Base-by-base conservation (phyloP, 2,888 invertebrate species). In the Unio pictorum region DNA sequence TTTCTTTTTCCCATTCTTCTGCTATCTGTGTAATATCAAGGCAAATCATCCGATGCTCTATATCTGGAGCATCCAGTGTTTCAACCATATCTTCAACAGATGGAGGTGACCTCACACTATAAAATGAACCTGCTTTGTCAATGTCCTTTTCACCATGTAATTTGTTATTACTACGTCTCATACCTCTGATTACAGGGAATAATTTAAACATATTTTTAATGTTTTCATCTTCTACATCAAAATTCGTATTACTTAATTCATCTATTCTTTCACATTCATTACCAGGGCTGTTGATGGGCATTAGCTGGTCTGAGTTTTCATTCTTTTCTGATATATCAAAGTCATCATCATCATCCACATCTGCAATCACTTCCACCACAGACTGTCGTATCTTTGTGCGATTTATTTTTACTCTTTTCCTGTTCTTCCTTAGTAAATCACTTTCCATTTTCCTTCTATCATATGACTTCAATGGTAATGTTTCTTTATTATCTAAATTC, bases 1-100 rank as follows among this genome's bases (percentile, higher is more conserved):
- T 82, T 65, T 85, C 85, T 28, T 64, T 71, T 65, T 83, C 79
- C 85, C 86, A 85, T 59, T 82, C 75, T 59, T 83, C 79, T 11
- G 83, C 71, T 26, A 84, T 66, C 17, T 72, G 57, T 5, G 73
- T 28, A 5, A 85, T 54, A 72, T 86, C 81, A 17, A 84, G 67
- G 26, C 76, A 71, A 45, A 78, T 75, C 20, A 75, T 23, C 3
- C 66, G 56, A 20, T 59, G 64, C 55, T 66, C 63, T 34, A 66
- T 28, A 55, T 69, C 75, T 34, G 84, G 56, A 30, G 73, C 65
- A 11, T 70, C 61, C 67, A 83, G 71, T 2, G 76, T 59, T 55
- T 68, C 63, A 20, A 68, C 64, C 20, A 80, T 72, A 34, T 83
- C 83, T 55, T 79, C 78, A 6, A 79, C 30, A 34, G 78, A 63